phyloP scores from a whole-genome alignment of 2,797 vertebrate genomes.

The Centropyge bicolor region DNA sequence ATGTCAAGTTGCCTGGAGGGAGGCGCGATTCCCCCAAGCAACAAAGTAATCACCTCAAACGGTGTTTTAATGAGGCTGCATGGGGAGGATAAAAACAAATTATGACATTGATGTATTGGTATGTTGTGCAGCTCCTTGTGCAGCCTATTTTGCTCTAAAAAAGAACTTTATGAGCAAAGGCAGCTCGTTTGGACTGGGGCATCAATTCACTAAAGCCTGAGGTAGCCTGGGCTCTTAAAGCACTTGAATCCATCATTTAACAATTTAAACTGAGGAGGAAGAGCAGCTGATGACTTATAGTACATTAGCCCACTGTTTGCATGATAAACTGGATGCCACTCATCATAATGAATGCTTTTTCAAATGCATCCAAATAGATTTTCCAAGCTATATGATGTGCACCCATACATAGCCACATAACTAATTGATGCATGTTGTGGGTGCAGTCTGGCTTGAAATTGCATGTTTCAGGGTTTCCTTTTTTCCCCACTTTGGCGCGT shows the following conservation, averaged over 20 bases:
- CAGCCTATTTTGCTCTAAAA: constrained; percentile 46
- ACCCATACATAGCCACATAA: constrained; percentile 41
- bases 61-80: constrained; percentile 77
- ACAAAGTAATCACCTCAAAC: constrained; percentile 78
- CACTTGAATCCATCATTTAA: constrained; percentile 40
- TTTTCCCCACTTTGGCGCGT: constrained; percentile 22
- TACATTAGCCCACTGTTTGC: constrained; percentile 14
- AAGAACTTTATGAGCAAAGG: constrained; percentile 60
- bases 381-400: constrained; percentile 15
- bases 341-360: constrained; percentile 25
- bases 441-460: constrained; percentile 75
- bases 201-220: constrained; percentile 36
- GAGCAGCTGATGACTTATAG: constrained; percentile 15
- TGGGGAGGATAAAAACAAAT: constrained; percentile 74
- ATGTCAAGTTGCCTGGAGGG: constrained; percentile 71
- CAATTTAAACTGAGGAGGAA: constrained; percentile 13
- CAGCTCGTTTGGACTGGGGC: constrained; percentile 26
- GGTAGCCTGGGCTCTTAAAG: constrained; percentile 7
- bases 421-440: constrained; percentile 72
- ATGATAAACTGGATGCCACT: constrained; percentile 55
- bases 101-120: constrained; percentile 79
- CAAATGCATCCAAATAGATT: constrained; percentile 41
- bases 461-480: constrained; percentile 59
- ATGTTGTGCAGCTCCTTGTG: constrained; percentile 39
- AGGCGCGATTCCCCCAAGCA: constrained; percentile 67